Evolutionary conservation across 2,797 vertebrate genomes (phyloP), one percentile per base, ranked within the genome.

Genomic region (Gephyroberyx darwinii): DNA sequence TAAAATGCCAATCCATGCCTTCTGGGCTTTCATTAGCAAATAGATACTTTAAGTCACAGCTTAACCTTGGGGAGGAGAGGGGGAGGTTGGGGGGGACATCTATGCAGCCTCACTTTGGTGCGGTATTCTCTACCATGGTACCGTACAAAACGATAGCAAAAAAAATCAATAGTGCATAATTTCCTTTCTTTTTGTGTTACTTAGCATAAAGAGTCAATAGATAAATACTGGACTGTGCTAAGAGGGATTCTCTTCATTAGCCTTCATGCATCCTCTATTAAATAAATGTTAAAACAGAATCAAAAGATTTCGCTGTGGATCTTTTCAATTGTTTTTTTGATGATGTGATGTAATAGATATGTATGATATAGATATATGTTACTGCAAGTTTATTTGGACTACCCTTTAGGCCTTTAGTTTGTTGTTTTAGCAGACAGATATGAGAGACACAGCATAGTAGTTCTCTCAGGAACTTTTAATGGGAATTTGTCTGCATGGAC

Each of bases 121-220:
- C 22, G 43, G 14, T 69, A 71, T 82, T 77, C 70, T 13, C 69
- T 8, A 35, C 51, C 20, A 52, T 45, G 39, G 47, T 71, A 64
- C 71, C 41, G 39, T 37, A 33, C 60, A 63, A 10, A 56, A 52
- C 56, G 19, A 35, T 17, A 41, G 26, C 55, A 52, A 35, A 60
- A 48, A n/a, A n/a, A 84, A 89, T 89, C 82, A 71, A 89, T 86
- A 86, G 70, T 69, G 75, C 69, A 79, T 82, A 74, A 83, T 89
- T 86, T 87, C 84, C 86, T 84, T 81, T 73, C 73, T 83, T 77
- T 83, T 70, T 80, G 78, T 85, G 69, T 75, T 78, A 84, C 72
- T 87, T 75, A 78, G 20, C 47, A 79, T 69, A 39, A 84, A 65
- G 71, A 65, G 65, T 84, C 82, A 74, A 85, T 84, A 77, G 58